Evolutionary conservation across 2,888 invertebrate genomes (phyloP).

Genomic region (Cephus pulcher): DNA sequence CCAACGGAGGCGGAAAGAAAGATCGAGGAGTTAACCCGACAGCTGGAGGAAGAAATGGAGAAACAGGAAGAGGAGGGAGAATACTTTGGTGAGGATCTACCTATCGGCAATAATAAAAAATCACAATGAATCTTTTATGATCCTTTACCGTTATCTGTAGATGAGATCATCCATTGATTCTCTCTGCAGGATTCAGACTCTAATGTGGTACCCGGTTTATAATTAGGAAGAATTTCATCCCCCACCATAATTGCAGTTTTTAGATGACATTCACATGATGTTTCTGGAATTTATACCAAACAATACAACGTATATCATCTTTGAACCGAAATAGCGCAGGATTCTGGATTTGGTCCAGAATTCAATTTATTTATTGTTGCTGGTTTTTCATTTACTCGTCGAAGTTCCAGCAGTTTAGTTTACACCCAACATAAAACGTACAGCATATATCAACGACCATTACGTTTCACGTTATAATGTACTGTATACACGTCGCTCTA

Average conservation of each 20-base stretch:
- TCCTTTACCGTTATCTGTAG: no score
- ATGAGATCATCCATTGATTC: no score
- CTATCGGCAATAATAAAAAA: neutral
- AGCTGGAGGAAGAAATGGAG: constrained; percentile 96
- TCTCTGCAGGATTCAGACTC: neutral
- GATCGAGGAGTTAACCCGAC: constrained; percentile 91
- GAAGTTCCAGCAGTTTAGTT: neutral
- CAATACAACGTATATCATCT: neutral
- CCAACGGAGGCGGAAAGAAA: constrained; percentile 94
- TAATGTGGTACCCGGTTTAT: neutral
- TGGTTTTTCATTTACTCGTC: neutral
- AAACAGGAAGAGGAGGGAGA: constrained; percentile 95
- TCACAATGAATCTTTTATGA: no score
- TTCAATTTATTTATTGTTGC: neutral
- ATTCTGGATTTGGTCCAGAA: neutral
- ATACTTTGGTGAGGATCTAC: constrained; percentile 84
- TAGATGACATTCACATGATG: neutral
- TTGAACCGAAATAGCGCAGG: neutral
- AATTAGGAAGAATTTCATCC: neutral
- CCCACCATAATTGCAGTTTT: neutral
- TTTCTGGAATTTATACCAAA: neutral
- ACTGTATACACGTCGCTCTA: constrained; percentile 37
- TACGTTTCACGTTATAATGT: constrained; percentile 23
- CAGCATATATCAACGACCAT: neutral
- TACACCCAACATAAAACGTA: neutral